Conservation (phyloP, 2,888 invertebrate species). For the Schizaphis graminum region DNA sequence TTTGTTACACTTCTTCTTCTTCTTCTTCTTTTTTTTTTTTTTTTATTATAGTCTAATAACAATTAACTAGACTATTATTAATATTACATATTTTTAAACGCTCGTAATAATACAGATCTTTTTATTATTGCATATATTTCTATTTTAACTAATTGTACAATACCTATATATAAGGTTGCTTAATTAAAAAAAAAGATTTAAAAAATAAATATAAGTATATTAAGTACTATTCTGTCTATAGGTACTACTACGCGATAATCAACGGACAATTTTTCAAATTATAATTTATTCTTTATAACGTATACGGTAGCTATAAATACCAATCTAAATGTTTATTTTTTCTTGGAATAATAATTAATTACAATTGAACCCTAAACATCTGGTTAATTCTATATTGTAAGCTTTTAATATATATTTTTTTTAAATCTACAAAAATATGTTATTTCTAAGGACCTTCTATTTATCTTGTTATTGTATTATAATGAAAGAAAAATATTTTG, state of each 20-base stretch:
- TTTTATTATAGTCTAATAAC: no score
- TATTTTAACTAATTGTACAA: no score
- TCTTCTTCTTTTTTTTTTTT: background rate
- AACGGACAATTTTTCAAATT: background rate
- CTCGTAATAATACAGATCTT: background rate
- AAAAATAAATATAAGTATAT: no score
- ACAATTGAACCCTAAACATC: background rate
- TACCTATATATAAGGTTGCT: no score
- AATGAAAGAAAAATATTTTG: background rate
- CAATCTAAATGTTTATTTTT: background rate
- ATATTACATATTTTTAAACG: background rate
- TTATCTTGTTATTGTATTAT: background rate
- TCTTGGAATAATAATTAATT: background rate
- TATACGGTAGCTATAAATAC: background rate
- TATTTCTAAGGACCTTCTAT: background rate
- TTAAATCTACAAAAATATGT: background rate
- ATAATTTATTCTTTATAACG: background rate
- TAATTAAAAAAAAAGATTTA: no score
- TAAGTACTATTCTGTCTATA: background rate
- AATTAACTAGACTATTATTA: no score
- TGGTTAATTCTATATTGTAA: background rate
- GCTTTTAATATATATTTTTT: background rate
- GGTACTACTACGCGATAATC: background rate
- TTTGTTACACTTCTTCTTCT: background rate
- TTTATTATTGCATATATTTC: no score